Base-by-base conservation (phyloP, 1,140 invertebrate species). In the Drosophila bocqueti region DNA sequence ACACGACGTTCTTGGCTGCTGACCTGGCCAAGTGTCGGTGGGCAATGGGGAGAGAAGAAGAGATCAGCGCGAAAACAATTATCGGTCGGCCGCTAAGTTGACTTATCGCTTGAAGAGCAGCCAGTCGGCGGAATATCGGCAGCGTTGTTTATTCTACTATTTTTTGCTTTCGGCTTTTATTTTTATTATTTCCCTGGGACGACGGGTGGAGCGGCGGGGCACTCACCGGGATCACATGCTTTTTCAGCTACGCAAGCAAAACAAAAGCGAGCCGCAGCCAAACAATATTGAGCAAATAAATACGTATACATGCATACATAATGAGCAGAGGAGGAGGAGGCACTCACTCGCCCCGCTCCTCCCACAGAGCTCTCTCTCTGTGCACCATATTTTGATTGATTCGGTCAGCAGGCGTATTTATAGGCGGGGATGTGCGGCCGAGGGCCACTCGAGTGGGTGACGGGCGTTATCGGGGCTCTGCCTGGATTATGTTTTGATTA, bases 231-330 rank as follows among this genome's bases (percentile, higher is more conserved):
- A 86, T 90, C 85, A 90, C 85, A 90, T 90, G 85, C 86, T 90
- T 89, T 86, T 89, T 85, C 81, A 82, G 86, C 85, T 91, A 90
- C 85, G 85, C 85, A 90, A 91, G 86, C 85, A 91, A 89, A 89
- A 79, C 83, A 89, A 86, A 89, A 89, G 81, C 81, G 55, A 89
- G 68, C 80, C 81, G 67, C 78, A 83, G 76, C 76, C 67, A 69
- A 86, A 81, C 79, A 82, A 84, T 78, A 81, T 83, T 84, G 83
- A 89, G 81, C 84, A 84, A 84, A 84, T 84, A 84, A 57, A 65
- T 52, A 38, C 62, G 64, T 42, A 36, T 31, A 60, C 45, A 49
- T 66, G 60, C 34, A 81, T 61, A 59, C 46, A 76, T 74, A 72
- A 67, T 49, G 68, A 65, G 60, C 29, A 65, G 34, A 58, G 43